Conservation (phyloP, 2,888 invertebrate species). For the Phengaris arion region DNA sequence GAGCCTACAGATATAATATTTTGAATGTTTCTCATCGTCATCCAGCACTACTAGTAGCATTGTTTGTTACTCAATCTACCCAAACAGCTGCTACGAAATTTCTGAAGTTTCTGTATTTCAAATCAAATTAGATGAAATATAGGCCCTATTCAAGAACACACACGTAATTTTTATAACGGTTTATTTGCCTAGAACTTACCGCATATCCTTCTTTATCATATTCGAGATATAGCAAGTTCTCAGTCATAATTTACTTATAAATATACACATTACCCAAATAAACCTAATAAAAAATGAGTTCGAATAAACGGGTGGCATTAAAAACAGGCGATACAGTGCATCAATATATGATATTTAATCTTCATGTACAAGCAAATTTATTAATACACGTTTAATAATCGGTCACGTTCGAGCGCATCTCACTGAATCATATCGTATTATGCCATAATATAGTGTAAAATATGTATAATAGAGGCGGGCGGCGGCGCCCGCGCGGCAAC, state of each 20-base stretch:
- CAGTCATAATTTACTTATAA: conserved; percentile 78
- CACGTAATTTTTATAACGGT: conserved; percentile 67
- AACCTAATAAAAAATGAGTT: conserved; percentile 67
- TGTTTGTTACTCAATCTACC: neutral
- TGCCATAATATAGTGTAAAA: conserved; percentile 78
- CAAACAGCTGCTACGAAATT: neutral
- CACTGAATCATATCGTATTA: conserved; percentile 72
- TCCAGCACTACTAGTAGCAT: neutral
- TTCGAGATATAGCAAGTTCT: conserved; percentile 73
- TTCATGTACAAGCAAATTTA: conserved; percentile 88
- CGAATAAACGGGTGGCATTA: conserved; percentile 69
- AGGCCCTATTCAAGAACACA: conserved; percentile 67
- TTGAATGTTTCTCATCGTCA: no score
- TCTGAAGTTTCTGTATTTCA: neutral
- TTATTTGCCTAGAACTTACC: conserved; percentile 77
- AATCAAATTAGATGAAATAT: conserved; percentile 31
- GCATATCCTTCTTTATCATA: conserved; percentile 68
- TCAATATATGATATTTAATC: conserved; percentile 88
- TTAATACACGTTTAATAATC: conserved; percentile 77
- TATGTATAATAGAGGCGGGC: conserved; percentile 61
- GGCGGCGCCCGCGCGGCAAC: conserved; percentile 58
- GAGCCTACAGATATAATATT: no score
- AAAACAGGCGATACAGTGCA: conserved; percentile 82
- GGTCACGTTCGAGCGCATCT: conserved; percentile 61
- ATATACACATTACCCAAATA: conserved; percentile 77